Percentiles rank a stretch among this genome's conserved stretches.
Evolutionary conservation across 2,113 vertebrate genomes (phyloP).

Genomic region (Sus scrofa): T2T-Sscrofa CM000822.6:76241501-76242000

Average conservation of each 20-base stretch:
- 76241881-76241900: neutral
- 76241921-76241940: neutral
- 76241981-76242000: neutral
- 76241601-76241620: neutral
- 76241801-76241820: neutral
- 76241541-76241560: neutral
- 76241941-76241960: neutral
- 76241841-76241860: neutral
- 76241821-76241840: neutral
- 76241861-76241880: neutral
- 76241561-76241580: neutral
- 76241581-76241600: neutral
- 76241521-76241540: conserved; percentile 22
- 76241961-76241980: neutral
- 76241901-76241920: neutral
- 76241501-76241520: neutral
- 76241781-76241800: conserved; percentile 68
- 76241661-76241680: conserved; percentile 31
- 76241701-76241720: neutral
- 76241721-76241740: neutral
- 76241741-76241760: too few relatives aligned
- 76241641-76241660: conserved; percentile 46
- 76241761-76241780: neutral
- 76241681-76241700: conserved; percentile 64
- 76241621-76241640: conserved; percentile 13